phyloP scores from a whole-genome alignment of 2,113 vertebrate species.

The Isurus oxyrinchus region DNA sequence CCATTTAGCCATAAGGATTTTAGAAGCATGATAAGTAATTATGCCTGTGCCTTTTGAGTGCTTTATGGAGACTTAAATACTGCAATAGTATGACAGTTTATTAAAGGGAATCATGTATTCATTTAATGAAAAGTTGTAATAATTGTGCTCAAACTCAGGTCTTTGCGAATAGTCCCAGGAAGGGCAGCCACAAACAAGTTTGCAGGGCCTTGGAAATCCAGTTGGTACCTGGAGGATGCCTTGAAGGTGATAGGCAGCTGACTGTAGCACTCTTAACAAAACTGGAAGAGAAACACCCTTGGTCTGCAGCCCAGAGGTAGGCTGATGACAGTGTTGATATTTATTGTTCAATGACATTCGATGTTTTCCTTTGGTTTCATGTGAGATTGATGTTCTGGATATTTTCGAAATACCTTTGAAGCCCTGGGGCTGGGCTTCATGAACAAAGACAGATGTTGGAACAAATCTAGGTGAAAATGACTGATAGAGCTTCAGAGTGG shows the following conservation, averaged over 20 bases:
- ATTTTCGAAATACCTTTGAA: conserved; percentile 83
- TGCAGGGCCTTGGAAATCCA: conserved; percentile 53
- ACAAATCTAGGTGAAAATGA: conserved; percentile 55
- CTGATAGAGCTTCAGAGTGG: not conserved
- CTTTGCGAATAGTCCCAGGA: conserved; percentile 43
- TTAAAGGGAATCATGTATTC: conserved; percentile 25
- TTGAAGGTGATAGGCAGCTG: conserved; percentile 58
- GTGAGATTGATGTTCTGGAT: conserved; percentile 83
- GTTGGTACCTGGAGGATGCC: conserved; percentile 56
- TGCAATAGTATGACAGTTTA: conserved; percentile 33
- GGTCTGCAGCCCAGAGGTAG: conserved; percentile 80
- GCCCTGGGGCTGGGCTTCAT: conserved; percentile 63
- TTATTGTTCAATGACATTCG: conserved; percentile 94
- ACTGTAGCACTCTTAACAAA: conserved; percentile 71
- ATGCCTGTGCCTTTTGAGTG: conserved; percentile 10
- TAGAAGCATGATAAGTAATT: conserved; percentile 23
- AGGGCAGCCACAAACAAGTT: conserved; percentile 53
- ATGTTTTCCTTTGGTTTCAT: conserved; percentile 86
- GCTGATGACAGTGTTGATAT: conserved; percentile 75
- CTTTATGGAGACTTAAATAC: conserved; percentile 32
- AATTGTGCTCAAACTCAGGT: conserved; percentile 36
- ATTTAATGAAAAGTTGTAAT: conserved; percentile 38
- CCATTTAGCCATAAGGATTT: conserved; percentile 32
- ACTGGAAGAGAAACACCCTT: conserved; percentile 66
- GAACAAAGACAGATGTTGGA: conserved; percentile 59